Conservation (phyloP, 92 coral and sea anemone species). For the Meandrina meandrites region DNA sequence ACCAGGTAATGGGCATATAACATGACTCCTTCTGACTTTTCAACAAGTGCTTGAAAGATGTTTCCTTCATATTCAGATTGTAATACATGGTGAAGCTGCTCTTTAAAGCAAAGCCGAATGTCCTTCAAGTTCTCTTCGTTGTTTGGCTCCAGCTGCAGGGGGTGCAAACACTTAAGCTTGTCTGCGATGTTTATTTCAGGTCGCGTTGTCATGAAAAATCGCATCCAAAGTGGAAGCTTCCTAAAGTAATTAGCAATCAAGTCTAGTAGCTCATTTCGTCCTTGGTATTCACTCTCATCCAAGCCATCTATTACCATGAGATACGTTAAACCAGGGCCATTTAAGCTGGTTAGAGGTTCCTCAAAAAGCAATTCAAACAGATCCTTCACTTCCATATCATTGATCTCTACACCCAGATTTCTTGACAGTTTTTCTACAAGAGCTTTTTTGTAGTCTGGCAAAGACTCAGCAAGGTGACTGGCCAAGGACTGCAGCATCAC, state of each 20-base stretch:
- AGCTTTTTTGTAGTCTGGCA: conserved; percentile 49
- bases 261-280: conserved; percentile 38
- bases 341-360: conserved; percentile 41
- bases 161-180: conserved; percentile 20
- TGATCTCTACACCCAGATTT: conserved; percentile 22
- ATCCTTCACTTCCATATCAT: conserved; percentile 38
- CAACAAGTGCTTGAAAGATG: conserved; percentile 18
- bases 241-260: conserved; percentile 47
- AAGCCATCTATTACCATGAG: conserved; percentile 54
- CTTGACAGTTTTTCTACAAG: conserved; percentile 50
- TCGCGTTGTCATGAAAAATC: conserved; percentile 62
- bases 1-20: conserved; percentile 10
- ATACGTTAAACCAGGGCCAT: not conserved
- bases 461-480: conserved; percentile 34
- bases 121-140: conserved; percentile 52
- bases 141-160: conserved; percentile 40
- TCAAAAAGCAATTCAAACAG: conserved; percentile 52
- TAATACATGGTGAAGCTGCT: conserved; percentile 21
- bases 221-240: conserved; percentile 55
- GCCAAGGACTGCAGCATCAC: conserved; percentile 66
- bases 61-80: not conserved
- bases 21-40: conserved; percentile 48
- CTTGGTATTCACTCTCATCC: conserved; percentile 57
- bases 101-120: conserved; percentile 19
- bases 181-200: conserved; percentile 42